phyloP scores from a whole-genome alignment of 2,797 vertebrate genomes.

The Nothura maculosa region DNA sequence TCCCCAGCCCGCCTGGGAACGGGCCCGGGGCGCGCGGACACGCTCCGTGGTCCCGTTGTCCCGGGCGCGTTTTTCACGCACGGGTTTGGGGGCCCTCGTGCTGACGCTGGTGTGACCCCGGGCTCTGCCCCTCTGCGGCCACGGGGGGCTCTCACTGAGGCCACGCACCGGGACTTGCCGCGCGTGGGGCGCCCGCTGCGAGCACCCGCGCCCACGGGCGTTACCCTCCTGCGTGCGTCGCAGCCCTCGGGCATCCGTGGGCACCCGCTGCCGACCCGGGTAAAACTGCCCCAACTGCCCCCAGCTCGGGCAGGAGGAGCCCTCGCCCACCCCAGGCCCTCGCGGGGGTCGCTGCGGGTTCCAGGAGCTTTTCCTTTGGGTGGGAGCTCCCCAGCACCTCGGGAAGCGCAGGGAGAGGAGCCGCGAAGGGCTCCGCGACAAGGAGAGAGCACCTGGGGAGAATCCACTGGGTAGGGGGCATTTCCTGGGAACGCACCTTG shows the following conservation, averaged over 20 bases:
- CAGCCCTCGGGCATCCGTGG: neutral
- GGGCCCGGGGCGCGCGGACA: neutral
- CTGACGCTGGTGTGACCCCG: neutral
- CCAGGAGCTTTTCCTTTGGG: slow-evolving; percentile 45
- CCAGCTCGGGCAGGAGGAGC: too few relatives aligned
- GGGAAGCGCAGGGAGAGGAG: neutral
- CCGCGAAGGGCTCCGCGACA: neutral
- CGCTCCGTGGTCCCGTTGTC: neutral
- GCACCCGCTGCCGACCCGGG: neutral
- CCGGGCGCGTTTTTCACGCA: neutral
- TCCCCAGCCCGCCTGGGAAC: neutral
- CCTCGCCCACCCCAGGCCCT: neutral
- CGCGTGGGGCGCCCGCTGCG: too few relatives aligned
- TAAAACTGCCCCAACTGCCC: neutral
- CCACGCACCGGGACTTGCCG: neutral
- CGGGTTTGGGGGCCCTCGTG: neutral
- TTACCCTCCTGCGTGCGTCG: too few relatives aligned
- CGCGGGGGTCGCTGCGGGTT: neutral
- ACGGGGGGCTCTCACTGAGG: neutral
- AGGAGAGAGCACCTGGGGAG: neutral
- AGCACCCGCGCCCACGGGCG: too few relatives aligned
- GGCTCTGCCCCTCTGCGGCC: neutral
- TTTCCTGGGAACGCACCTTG: neutral
- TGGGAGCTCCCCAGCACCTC: neutral
- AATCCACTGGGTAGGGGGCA: neutral